A percentile compares a stretch with the other conserved stretches of the same genome.
Conservation (phyloP, 2,113 vertebrate genomes). For the Oreamnos americanus region DNA sequence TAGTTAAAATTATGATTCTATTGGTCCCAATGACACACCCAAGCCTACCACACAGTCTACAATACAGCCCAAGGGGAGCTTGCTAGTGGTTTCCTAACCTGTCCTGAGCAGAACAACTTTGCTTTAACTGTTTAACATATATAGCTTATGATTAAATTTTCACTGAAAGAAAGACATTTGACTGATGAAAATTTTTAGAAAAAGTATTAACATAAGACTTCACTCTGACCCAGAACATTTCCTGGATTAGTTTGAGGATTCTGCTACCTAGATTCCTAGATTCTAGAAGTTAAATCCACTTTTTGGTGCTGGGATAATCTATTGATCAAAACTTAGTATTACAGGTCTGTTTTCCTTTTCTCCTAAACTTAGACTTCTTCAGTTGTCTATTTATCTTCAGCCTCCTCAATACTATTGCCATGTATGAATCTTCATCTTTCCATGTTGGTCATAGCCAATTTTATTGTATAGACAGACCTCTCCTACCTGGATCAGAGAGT, state of each 20-base stretch:
- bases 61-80: accelerated
- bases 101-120: background rate
- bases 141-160: background rate
- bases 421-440: background rate
- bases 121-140: background rate
- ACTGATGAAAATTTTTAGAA: background rate
- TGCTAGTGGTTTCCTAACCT: accelerated
- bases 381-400: background rate
- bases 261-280: background rate
- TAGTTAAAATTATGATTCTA: background rate
- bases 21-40: accelerated
- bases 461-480: background rate
- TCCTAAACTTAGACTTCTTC: background rate
- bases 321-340: background rate
- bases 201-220: background rate
- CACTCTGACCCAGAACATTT: background rate
- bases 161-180: background rate
- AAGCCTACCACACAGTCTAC: background rate
- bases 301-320: background rate
- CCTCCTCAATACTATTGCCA: background rate
- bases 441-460: background rate
- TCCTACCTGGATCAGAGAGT: background rate
- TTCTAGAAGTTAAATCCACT: background rate
- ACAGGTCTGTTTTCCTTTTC: background rate
- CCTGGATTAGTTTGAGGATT: background rate